Percentiles rank a stretch among this genome's conserved stretches.
Evolutionary conservation across 2,888 invertebrate species (phyloP).

Genomic region (Dusona sp.): DNA sequence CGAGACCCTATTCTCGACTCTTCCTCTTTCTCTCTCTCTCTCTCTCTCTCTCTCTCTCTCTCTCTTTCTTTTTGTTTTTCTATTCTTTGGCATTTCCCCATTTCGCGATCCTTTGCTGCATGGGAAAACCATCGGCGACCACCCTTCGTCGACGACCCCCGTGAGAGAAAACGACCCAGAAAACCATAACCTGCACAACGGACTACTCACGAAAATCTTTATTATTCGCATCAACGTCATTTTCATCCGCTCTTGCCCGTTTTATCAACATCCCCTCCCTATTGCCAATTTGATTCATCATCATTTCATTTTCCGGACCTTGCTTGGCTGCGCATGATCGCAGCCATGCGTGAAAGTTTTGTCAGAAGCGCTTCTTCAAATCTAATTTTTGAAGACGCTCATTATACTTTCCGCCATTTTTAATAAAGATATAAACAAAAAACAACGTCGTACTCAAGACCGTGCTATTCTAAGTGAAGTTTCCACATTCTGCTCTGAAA

Average conservation of each 20-base stretch:
- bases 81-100: slow-evolving; percentile 35
- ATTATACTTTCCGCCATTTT: neutral
- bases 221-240: slow-evolving; percentile 67
- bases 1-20: slow-evolving; percentile 58
- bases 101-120: slow-evolving; percentile 56
- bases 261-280: slow-evolving; percentile 11
- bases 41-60: slow-evolving; percentile 26
- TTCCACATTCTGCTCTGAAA: neutral
- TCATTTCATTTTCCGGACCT: neutral
- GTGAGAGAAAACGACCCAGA: slow-evolving; percentile 72
- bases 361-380: neutral
- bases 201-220: slow-evolving; percentile 75
- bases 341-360: neutral
- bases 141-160: slow-evolving; percentile 67
- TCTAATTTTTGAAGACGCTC: neutral
- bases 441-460: neutral
- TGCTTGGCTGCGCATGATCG: neutral
- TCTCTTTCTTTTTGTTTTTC: neutral
- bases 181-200: slow-evolving; percentile 83
- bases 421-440: neutral
- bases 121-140: slow-evolving; percentile 59
- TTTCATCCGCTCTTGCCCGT: slow-evolving; percentile 59
- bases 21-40: slow-evolving; percentile 31
- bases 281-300: neutral
- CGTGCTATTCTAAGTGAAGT: neutral